Conservation (phyloP, 2,888 invertebrate species). For the Perizoma flavofasciatum region DNA sequence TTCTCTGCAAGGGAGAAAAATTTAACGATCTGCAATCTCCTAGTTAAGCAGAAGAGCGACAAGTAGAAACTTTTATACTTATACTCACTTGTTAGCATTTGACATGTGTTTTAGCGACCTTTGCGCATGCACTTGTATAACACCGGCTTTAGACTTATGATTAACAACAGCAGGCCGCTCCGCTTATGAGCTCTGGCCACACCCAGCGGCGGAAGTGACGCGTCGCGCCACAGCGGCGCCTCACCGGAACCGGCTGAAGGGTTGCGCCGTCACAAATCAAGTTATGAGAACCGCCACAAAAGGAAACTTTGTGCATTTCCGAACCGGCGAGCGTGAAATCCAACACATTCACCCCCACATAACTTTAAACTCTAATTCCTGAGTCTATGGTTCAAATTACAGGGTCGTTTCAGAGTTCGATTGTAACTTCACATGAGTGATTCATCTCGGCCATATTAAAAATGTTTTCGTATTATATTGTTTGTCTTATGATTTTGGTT, state of each 20-base stretch:
- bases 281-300: slow-evolving; percentile 82
- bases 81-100: no score
- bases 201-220: slow-evolving; percentile 64
- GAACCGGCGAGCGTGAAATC: slow-evolving; percentile 78
- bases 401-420: slow-evolving; percentile 5
- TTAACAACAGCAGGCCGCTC: background rate
- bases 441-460: slow-evolving; percentile 56
- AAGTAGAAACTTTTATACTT: no score
- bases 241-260: slow-evolving; percentile 77
- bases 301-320: slow-evolving; percentile 84
- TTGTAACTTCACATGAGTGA: slow-evolving; percentile 54
- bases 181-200: slow-evolving; percentile 27
- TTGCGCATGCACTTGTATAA: no score
- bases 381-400: slow-evolving; percentile 43
- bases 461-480: slow-evolving; percentile 55
- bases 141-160: no score
- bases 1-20: no score
- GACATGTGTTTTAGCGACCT: no score
- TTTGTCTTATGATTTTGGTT: slow-evolving; percentile 35
- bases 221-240: slow-evolving; percentile 80
- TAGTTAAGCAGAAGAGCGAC: no score
- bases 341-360: slow-evolving; percentile 48
- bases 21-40: no score
- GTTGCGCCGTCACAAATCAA: slow-evolving; percentile 83
- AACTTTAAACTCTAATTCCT: slow-evolving; percentile 53